These are phyloP conservation scores for Mactromeris polynyma DNA, from an alignment of 2,888 invertebrate genomes.

Conservation along the genomic window DNA sequence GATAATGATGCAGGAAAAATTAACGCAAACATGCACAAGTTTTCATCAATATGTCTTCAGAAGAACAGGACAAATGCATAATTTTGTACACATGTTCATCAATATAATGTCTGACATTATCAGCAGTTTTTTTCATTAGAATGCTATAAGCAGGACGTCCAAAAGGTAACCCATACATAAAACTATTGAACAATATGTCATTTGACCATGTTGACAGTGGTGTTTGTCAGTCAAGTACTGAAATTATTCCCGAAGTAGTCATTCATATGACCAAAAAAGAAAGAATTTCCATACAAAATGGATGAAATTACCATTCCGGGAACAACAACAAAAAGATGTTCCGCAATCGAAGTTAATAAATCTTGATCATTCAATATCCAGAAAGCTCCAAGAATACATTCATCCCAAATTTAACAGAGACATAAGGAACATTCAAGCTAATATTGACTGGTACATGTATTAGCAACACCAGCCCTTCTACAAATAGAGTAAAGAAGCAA, in stretches of 20 bases:
- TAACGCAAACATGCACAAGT: too few species aligned
- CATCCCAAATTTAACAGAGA: too few species aligned
- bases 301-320: neutral
- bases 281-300: neutral
- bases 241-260: neutral
- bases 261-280: neutral
- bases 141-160: neutral
- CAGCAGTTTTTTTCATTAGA: neutral
- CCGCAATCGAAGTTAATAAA: neutral
- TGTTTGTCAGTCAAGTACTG: neutral
- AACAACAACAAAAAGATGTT: neutral
- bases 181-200: neutral
- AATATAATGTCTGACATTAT: neutral
- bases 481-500: too few species aligned
- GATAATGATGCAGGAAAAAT: too few species aligned
- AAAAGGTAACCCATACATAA: neutral
- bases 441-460: too few species aligned
- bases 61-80: neutral
- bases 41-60: too few species aligned
- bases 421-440: too few species aligned
- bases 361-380: neutral
- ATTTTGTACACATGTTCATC: neutral
- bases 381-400: too few species aligned
- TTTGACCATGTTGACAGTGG: neutral
- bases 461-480: too few species aligned